These are phyloP conservation scores for Distichodus sexfasciatus DNA, from an alignment of 2,797 vertebrate genomes.

Conservation along the genomic window DNA sequence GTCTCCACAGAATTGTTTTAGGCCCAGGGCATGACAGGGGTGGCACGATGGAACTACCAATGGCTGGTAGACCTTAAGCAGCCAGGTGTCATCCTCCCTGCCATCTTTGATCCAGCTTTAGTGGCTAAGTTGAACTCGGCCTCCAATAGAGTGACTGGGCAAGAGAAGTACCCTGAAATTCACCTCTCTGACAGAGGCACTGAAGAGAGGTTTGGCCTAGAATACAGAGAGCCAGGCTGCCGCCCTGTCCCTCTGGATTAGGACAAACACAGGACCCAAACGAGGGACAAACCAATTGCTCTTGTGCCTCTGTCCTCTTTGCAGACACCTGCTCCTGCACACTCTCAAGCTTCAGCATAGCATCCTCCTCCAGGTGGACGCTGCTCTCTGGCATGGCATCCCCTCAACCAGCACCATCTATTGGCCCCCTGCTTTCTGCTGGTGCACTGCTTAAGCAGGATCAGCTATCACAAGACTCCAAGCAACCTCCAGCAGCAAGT, in stretches of 20 bases:
- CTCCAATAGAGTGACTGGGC: slow-evolving; percentile 6
- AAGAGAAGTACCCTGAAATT: slow-evolving; percentile 21
- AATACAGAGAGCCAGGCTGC: slow-evolving; percentile 36
- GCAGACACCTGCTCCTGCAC: too few relatives aligned
- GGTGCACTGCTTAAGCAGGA: neutral
- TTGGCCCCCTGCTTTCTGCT: too few relatives aligned
- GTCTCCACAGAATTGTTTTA: slow-evolving; percentile 32
- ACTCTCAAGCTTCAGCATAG: too few relatives aligned
- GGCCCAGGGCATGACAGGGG: slow-evolving; percentile 44
- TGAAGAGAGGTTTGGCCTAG: slow-evolving; percentile 33
- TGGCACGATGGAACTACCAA: slow-evolving; percentile 45
- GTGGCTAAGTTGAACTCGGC: slow-evolving; percentile 13
- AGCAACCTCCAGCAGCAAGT: neutral
- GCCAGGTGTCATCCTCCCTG: slow-evolving; percentile 34
- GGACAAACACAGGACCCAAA: slow-evolving; percentile 29
- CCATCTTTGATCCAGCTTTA: slow-evolving; percentile 36
- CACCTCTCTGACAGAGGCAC: slow-evolving; percentile 25
- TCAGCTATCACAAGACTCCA: neutral
- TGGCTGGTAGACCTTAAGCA: slow-evolving; percentile 40
- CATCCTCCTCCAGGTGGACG: too few relatives aligned
- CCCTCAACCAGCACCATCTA: too few relatives aligned
- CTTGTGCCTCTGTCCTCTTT: too few relatives aligned
- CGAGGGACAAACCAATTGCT: too few relatives aligned
- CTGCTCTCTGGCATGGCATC: too few relatives aligned
- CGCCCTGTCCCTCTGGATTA: slow-evolving; percentile 32